Conservation (phyloP, 2,888 invertebrate species). For the Mythimna lalbum region DNA sequence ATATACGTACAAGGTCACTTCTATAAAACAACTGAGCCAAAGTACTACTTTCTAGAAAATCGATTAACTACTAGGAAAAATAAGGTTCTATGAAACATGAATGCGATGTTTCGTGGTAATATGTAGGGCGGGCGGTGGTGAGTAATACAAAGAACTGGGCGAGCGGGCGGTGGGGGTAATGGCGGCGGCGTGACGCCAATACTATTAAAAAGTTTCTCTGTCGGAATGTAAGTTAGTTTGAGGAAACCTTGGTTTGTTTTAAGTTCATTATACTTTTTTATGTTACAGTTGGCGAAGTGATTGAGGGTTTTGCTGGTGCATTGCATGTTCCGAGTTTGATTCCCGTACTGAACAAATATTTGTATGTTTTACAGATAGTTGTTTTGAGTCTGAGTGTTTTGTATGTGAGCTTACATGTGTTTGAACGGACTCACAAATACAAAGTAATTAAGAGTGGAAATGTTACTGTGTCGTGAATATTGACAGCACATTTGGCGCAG, state of each 20-base stretch:
- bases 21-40: slow-evolving; percentile 4
- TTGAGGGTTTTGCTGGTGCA: too few relatives aligned
- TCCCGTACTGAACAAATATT: too few relatives aligned
- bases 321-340: too few relatives aligned
- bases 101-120: slow-evolving; percentile 22
- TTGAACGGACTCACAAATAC: too few relatives aligned
- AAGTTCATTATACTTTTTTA: not conserved
- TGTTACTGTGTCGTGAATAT: too few relatives aligned
- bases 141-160: slow-evolving; percentile 40
- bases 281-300: too few relatives aligned
- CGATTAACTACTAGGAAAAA: slow-evolving; percentile 21
- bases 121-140: slow-evolving; percentile 37
- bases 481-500: too few relatives aligned
- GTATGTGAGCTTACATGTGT: too few relatives aligned
- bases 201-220: slow-evolving; percentile 20
- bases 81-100: slow-evolving; percentile 19
- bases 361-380: too few relatives aligned
- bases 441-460: too few relatives aligned
- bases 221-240: not conserved
- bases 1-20: not conserved
- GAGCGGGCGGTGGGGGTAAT: slow-evolving; percentile 35
- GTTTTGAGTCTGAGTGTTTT: too few relatives aligned
- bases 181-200: slow-evolving; percentile 19
- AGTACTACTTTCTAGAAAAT: slow-evolving; percentile 15
- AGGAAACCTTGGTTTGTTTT: not conserved